phyloP scores from a whole-genome alignment of 2,113 vertebrate genomes.

The Sander lucioperca region DNA sequence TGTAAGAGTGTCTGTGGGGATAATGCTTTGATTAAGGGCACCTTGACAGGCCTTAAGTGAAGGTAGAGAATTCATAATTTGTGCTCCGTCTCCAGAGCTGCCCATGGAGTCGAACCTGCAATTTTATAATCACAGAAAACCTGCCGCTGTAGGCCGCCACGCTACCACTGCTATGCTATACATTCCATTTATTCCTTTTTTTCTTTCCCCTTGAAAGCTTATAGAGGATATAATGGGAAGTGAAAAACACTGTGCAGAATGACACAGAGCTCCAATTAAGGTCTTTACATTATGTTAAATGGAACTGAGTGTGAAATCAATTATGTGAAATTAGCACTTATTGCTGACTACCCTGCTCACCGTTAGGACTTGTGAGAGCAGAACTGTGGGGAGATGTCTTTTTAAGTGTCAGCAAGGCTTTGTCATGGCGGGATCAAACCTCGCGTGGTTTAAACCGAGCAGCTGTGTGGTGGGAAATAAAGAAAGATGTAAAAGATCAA shows the following conservation, averaged over 20 bases:
- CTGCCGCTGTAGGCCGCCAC: not conserved
- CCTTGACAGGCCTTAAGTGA: conserved; percentile 39
- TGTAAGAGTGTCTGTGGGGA: conserved; percentile 2
- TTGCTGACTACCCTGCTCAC: conserved; percentile 36
- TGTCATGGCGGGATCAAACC: conserved; percentile 46
- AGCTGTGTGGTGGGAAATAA: not conserved
- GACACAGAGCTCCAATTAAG: conserved; percentile 48
- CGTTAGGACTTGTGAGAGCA: conserved; percentile 9
- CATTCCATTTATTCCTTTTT: not conserved
- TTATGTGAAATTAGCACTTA: conserved; percentile 56
- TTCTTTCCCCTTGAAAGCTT: not conserved
- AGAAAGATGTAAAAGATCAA: conserved; percentile 60
- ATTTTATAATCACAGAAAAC: conserved; percentile 13
- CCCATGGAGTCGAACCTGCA: not conserved
- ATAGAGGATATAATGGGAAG: conserved; percentile 10
- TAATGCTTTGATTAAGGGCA: conserved; percentile 59
- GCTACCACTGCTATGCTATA: not conserved
- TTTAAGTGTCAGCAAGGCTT: conserved; percentile 57
- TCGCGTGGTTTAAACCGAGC: conserved; percentile 13
- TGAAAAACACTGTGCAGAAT: conserved; percentile 37
- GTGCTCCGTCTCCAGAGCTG: not conserved
- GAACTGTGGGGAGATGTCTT: conserved; percentile 36
- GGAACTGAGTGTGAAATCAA: conserved; percentile 52
- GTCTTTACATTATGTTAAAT: conserved; percentile 49
- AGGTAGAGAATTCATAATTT: conserved; percentile 19